Base-by-base conservation (phyloP, 1,140 invertebrate genomes). In the Drosophila kikkawai region DNA sequence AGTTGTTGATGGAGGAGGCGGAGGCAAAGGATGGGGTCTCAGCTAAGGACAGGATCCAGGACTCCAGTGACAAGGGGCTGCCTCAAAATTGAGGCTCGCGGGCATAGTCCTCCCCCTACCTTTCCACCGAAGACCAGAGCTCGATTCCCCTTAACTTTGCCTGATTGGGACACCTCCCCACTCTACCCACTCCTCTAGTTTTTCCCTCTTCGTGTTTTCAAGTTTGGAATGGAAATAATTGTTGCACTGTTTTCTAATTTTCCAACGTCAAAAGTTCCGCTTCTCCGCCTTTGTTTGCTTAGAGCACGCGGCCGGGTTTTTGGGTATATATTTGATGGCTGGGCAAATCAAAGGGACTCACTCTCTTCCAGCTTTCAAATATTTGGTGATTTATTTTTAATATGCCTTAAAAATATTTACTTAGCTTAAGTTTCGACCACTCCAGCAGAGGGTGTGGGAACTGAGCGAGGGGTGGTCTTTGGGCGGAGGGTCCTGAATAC, bases 371-470 rank as follows among this genome's bases (percentile, higher is more conserved):
- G 77, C 73, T 59, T 84, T 83, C 70, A 79, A 85, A 90, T 85
- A 85, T 81, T 84, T 75, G 79, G 58, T 91, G 85, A 90, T 90
- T 85, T 75, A 79, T 82, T 90, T 90, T 90, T 90, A 90, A 90
- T 90, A 82, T 90, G 86, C 85, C 67, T 67, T 80, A 79, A 78
- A 90, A 90, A 90, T 90, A 90, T 90, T 90, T 79, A 82, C 86
- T 82, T 74, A 78, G 77, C 80, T 78, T 76, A 75, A 85, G 75
- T 83, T 64, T 32, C 47, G 64, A 48, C 71, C 75, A 78, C 65
- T 61, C 75, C 36, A 53, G 13, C 55, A 29, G 26, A 0, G 39
- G 8, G 22, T 39, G 37, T 53, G 64, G 48, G 55, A 50, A 32
- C 57, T 19, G 39, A 50, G 17, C 7, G 32, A 29, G 29, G 42